These are phyloP conservation scores for Erpornis zantholeuca DNA, from an alignment of 2,113 vertebrate species.

Conservation along the genomic window DNA sequence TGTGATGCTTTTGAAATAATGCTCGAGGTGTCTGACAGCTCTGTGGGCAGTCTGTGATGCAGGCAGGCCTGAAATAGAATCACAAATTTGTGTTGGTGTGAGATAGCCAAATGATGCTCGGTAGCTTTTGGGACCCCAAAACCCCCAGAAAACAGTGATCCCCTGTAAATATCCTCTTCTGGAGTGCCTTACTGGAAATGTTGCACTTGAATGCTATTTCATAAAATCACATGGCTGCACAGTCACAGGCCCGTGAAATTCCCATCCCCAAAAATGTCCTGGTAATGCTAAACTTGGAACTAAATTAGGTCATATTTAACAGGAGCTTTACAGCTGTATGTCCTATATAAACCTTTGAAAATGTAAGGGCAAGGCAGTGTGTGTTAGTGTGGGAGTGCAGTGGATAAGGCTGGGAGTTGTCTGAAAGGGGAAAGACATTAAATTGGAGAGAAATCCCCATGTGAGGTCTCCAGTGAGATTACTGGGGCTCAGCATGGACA, in stretches of 20 bases:
- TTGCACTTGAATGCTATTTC: neutral
- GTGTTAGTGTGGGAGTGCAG: neutral
- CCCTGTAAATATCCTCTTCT: neutral
- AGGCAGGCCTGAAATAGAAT: neutral
- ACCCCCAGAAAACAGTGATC: neutral
- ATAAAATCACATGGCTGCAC: neutral
- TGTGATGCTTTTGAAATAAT: neutral
- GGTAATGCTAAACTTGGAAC: conserved; percentile 29
- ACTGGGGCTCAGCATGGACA: neutral
- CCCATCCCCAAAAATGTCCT: neutral
- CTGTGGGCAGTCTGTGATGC: neutral
- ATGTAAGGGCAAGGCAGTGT: neutral
- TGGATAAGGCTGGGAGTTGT: neutral
- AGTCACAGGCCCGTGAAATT: neutral
- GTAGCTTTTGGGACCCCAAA: neutral
- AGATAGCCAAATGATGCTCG: neutral
- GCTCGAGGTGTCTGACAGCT: neutral
- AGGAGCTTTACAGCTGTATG: neutral
- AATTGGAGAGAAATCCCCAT: neutral
- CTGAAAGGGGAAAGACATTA: neutral
- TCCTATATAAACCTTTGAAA: conserved; percentile 3
- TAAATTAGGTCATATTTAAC: conserved; percentile 35
- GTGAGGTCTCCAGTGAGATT: neutral
- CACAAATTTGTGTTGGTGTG: neutral
- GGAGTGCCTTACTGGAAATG: neutral